Evolutionary conservation across 2,113 vertebrate species (phyloP), one percentile per base, ranked within the genome.

Genomic region (Notothenia rossii): DNA sequence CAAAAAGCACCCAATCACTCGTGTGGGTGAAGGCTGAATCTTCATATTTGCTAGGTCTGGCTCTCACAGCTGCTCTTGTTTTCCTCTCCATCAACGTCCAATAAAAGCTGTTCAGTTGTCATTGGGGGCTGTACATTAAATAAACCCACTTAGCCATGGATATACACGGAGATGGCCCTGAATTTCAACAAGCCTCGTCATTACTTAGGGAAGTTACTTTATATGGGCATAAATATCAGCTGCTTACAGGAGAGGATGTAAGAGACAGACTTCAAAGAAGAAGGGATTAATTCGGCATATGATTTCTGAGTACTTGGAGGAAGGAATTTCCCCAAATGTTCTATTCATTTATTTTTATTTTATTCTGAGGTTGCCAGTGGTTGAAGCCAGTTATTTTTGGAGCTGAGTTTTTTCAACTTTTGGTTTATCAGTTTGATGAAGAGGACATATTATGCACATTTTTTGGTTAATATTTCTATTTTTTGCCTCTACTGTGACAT

Each of bases 1-100:
- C 85, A 82, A 82, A 90, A 82, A 86, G 85, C 46, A 79, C 25
- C 84, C 78, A 86, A 89, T 94, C 87, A 90, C 77, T 75, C 51
- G 60, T 66, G 40, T 20, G 55, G 79, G 29, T 71, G 49, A 86
- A 65, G 73, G 71, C 58, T 85, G 76, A 85, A 79, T 81, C 76
- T 78, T 86, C 53, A 61, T 75, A 79, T 88, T 78, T 82, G 49
- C 67, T 76, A 72, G 48, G 50, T 58, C 58, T 75, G 62, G 9
- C 69, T 83, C 25, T 62, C 36, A 2, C 5, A 3, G 29, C 18
- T 12, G 55, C 50, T 67, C 63, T 61, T 8, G 45, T 20, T 51
- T 56, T 71, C 45, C 54, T 76, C 55, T 83, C 51, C 72, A 63
- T 90, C 62, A 85, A 29, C 56, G 33, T 65, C 29, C 10, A 22